Percentiles rank a stretch among this genome's conserved stretches.
phyloP scores from a whole-genome alignment of 2,888 invertebrate species.

The Aradus depressus region DNA sequence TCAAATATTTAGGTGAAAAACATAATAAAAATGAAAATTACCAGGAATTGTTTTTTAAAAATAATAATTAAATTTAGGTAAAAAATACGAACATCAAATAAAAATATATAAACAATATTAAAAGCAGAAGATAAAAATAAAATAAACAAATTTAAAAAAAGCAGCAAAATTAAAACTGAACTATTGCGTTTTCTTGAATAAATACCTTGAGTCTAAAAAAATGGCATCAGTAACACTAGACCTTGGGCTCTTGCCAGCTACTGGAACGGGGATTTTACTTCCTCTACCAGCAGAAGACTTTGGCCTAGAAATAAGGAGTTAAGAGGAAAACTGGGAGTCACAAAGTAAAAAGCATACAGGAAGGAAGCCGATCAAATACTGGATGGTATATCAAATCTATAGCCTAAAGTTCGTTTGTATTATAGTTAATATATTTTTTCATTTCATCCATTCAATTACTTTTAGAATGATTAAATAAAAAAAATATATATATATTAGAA shows the following conservation, averaged over 20 bases:
- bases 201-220: constrained; percentile 34
- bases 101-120: background rate
- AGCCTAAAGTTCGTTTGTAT: too few relatives aligned
- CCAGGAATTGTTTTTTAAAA: constrained; percentile 1
- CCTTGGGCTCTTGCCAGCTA: constrained; percentile 52
- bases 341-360: constrained; percentile 9
- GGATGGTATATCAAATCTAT: too few relatives aligned
- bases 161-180: background rate
- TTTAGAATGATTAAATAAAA: too few relatives aligned
- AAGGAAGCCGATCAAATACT: too few relatives aligned
- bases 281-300: constrained; percentile 29
- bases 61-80: too few relatives aligned
- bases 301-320: too few relatives aligned
- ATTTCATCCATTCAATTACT: too few relatives aligned
- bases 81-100: background rate
- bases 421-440: too few relatives aligned
- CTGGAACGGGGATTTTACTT: constrained; percentile 57
- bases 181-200: constrained; percentile 4
- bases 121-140: constrained; percentile 2
- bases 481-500: too few relatives aligned
- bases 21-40: background rate
- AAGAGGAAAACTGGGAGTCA: too few relatives aligned
- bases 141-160: background rate
- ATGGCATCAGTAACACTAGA: constrained; percentile 42
- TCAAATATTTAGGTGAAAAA: too few relatives aligned